Conservation (phyloP, 2,113 vertebrate species). For the Daphoenositta chrysoptera region DNA sequence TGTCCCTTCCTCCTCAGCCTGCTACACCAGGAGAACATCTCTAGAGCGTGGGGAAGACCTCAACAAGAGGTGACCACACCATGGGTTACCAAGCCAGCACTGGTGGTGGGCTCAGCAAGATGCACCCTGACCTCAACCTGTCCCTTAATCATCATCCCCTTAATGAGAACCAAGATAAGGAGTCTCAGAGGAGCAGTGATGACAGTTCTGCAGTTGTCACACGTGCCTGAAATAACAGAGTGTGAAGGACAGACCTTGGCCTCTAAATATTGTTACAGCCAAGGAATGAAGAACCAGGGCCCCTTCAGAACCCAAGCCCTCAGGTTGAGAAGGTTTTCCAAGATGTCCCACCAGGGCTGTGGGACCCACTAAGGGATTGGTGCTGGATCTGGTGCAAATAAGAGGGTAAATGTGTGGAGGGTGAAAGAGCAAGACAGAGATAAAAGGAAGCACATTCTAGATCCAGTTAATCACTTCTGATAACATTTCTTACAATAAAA, state of each 20-base stretch:
- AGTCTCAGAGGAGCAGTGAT: background rate
- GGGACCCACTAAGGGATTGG: background rate
- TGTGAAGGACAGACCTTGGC: rapidly evolving
- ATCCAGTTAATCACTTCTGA: background rate
- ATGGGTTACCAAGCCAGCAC: background rate
- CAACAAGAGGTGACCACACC: background rate
- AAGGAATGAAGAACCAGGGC: background rate
- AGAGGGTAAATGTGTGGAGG: background rate
- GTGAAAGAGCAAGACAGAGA: background rate
- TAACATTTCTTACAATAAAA: background rate
- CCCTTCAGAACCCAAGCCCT: background rate
- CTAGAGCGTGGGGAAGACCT: too few relatives aligned
- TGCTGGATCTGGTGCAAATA: background rate
- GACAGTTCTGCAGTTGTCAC: background rate
- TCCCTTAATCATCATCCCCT: background rate
- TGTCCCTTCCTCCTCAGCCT: background rate
- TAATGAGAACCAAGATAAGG: background rate
- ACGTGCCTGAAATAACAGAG: background rate
- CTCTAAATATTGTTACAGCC: background rate
- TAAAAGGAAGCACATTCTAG: background rate
- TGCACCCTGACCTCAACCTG: background rate
- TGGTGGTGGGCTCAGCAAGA: background rate
- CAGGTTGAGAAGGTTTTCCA: background rate
- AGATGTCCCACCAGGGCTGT: background rate
- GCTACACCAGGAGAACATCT: background rate